These are phyloP conservation scores for Campoletis sonorensis DNA, from an alignment of 1,140 invertebrate genomes.

Conservation along the genomic window DNA sequence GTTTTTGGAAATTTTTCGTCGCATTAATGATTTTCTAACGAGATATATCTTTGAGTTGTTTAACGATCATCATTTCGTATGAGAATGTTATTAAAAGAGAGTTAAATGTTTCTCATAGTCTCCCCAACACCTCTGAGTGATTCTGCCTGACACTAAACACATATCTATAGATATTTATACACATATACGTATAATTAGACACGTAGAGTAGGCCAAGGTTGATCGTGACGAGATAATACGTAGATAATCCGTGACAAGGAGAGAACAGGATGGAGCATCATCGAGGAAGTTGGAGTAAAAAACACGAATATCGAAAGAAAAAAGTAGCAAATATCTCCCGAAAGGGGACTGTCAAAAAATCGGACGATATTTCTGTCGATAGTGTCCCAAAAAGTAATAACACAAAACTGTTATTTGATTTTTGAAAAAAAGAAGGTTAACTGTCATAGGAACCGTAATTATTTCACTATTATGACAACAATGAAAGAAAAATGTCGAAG, in stretches of 20 bases:
- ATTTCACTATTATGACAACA: neutral
- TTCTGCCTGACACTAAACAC: neutral
- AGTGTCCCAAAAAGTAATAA: neutral
- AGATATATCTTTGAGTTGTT: neutral
- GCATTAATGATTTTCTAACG: slow-evolving; percentile 14
- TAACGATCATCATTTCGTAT: neutral
- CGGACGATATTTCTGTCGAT: neutral
- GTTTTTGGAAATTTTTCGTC: slow-evolving; percentile 1
- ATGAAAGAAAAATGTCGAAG: neutral
- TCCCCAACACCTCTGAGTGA: neutral
- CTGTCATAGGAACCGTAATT: too few species aligned
- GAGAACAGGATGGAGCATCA: neutral
- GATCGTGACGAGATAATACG: slow-evolving; percentile 29
- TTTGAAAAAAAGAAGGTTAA: neutral
- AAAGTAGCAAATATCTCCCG: neutral
- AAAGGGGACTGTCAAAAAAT: neutral
- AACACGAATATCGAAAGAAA: neutral
- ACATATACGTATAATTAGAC: neutral
- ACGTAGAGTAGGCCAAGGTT: slow-evolving; percentile 37
- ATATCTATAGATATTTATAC: neutral
- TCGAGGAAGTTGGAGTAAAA: slow-evolving; percentile 6
- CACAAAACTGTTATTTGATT: neutral
- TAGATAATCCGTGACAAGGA: neutral
- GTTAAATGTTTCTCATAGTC: neutral
- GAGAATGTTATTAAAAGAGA: slow-evolving; percentile 2